phyloP scores from a whole-genome alignment of 2,113 vertebrate species.

The Hipposideros armiger region DNA sequence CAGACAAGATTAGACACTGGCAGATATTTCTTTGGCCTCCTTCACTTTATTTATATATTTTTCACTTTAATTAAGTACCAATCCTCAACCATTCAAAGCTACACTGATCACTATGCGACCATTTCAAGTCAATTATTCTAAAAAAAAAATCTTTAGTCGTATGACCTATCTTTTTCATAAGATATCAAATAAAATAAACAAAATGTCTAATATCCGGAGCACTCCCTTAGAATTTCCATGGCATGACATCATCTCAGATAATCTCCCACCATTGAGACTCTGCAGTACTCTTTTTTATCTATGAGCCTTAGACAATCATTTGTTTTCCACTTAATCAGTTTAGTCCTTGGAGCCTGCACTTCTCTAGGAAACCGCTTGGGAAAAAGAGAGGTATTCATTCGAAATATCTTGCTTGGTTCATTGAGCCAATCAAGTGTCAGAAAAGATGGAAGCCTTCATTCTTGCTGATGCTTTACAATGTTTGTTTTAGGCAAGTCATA shows the following conservation, averaged over 20 bases:
- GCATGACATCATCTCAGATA: conserved; percentile 5
- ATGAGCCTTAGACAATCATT: conserved; percentile 47
- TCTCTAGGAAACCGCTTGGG: conserved; percentile 63
- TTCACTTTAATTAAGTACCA: conserved; percentile 47
- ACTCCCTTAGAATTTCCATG: not conserved
- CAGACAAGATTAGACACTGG: not conserved
- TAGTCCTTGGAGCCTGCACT: conserved; percentile 58
- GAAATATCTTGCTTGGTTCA: conserved; percentile 48
- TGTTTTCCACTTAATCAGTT: conserved; percentile 63
- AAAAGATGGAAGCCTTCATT: not conserved
- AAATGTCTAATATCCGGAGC: not conserved
- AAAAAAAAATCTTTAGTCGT: not conserved
- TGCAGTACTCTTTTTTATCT: not conserved
- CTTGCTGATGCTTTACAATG: not conserved
- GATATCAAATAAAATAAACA: not conserved
- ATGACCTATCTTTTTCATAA: not conserved
- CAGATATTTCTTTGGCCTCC: not conserved
- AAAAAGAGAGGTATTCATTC: conserved; percentile 38
- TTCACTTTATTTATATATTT: conserved; percentile 1
- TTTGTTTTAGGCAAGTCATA: conserved; percentile 40
- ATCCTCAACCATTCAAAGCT: not conserved
- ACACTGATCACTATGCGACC: not conserved
- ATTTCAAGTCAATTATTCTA: conserved; percentile 53
- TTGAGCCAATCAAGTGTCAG: conserved; percentile 47
- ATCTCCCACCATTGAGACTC: not conserved